Evolutionary conservation across 2,888 invertebrate genomes (phyloP).

Genomic region (Dryobotodes eremita): DNA sequence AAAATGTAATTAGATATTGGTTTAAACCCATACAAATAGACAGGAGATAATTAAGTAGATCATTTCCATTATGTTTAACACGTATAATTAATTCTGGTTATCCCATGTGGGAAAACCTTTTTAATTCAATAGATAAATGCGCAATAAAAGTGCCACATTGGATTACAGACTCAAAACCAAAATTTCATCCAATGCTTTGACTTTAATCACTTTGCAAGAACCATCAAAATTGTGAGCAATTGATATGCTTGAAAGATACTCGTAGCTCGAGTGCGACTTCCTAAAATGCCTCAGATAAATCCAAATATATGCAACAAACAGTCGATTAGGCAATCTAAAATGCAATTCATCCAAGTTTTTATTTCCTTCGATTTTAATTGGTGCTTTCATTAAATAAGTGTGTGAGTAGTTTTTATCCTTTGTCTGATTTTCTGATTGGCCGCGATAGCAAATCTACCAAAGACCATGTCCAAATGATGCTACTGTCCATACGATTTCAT

Average conservation of each 20-base stretch:
- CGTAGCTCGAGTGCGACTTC: neutral
- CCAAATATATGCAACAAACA: neutral
- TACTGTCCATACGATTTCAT: neutral
- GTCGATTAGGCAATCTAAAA: neutral
- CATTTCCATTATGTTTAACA: neutral
- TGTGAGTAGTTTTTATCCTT: neutral
- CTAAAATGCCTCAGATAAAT: neutral
- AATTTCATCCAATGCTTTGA: neutral
- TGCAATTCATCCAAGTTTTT: neutral
- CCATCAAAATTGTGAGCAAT: neutral
- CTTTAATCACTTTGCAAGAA: neutral
- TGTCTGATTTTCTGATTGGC: neutral
- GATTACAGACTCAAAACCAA: neutral
- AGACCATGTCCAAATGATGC: neutral
- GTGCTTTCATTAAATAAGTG: neutral
- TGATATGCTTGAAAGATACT: neutral
- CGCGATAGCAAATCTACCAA: neutral
- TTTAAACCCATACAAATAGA: conserved; percentile 3
- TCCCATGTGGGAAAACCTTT: neutral
- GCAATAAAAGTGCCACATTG: neutral
- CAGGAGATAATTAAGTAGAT: neutral
- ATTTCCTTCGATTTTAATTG: neutral
- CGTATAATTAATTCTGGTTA: neutral
- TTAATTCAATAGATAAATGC: neutral
- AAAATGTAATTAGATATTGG: conserved; percentile 53